phyloP scores from a whole-genome alignment of 2,113 vertebrate genomes.

The Varanus salvator region DNA sequence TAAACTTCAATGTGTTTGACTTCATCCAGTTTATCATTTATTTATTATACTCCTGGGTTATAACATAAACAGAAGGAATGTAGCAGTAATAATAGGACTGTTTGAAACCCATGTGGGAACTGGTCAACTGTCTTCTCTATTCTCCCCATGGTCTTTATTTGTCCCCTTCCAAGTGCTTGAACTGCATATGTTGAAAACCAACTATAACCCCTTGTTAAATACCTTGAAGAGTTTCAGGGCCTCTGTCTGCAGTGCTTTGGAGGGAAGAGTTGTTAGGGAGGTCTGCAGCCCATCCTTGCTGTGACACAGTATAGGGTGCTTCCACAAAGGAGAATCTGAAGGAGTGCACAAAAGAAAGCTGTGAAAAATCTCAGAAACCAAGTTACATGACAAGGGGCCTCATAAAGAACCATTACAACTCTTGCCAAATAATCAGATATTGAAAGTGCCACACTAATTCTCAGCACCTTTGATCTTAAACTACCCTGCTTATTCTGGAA shows the following conservation, averaged over 20 bases:
- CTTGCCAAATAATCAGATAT: neutral
- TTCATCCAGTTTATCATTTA: neutral
- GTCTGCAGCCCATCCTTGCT: slow-evolving; percentile 85
- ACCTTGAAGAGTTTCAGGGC: slow-evolving; percentile 93
- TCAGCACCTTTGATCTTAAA: neutral
- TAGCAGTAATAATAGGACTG: neutral
- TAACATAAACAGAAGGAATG: neutral
- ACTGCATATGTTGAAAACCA: slow-evolving; percentile 15
- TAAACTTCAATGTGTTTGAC: neutral
- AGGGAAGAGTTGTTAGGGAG: slow-evolving; percentile 88
- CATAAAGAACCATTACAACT: slow-evolving; percentile 1
- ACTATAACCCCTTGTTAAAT: slow-evolving; percentile 29
- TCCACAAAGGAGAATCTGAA: slow-evolving; percentile 87
- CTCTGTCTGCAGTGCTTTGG: slow-evolving; percentile 90
- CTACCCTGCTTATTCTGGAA: neutral
- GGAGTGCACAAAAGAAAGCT: slow-evolving; percentile 41
- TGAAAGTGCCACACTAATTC: neutral
- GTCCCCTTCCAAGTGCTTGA: neutral
- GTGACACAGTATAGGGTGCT: slow-evolving; percentile 84
- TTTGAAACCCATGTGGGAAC: neutral
- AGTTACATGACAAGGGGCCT: neutral
- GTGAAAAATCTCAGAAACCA: slow-evolving; percentile 39
- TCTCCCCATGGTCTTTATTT: neutral
- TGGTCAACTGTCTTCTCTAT: neutral
- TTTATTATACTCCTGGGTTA: neutral